These are phyloP conservation scores for Asobara japonica DNA, from an alignment of 1,140 invertebrate species.

Conservation along the genomic window DNA sequence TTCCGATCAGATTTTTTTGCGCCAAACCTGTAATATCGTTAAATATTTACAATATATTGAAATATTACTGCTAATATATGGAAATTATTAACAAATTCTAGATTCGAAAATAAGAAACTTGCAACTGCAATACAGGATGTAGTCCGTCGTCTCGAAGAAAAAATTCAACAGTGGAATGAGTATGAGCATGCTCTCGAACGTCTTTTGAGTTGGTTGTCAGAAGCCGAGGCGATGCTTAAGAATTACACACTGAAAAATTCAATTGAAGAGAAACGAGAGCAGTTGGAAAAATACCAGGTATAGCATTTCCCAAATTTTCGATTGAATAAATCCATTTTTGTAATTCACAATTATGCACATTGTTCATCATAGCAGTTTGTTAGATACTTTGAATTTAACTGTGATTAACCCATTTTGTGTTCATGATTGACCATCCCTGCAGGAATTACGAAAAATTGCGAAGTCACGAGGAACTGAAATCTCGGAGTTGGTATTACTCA, in stretches of 20 bases:
- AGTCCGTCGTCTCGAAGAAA: constrained; percentile 81
- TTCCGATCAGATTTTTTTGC: constrained; percentile 8
- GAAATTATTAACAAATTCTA: no score
- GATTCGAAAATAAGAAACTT: constrained; percentile 85
- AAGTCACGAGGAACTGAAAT: constrained; percentile 77
- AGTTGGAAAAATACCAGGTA: constrained; percentile 91
- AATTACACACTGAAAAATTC: constrained; percentile 86
- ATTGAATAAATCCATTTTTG: neutral
- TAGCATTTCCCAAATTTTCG: constrained; percentile 26
- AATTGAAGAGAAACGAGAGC: constrained; percentile 90
- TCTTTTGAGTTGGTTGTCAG: constrained; percentile 83
- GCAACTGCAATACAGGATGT: constrained; percentile 79
- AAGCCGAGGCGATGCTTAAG: constrained; percentile 87
- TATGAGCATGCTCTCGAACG: constrained; percentile 89
- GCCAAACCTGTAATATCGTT: no score
- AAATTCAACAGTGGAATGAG: constrained; percentile 89
- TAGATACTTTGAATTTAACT: neutral
- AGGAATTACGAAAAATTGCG: constrained; percentile 81
- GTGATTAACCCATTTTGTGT: constrained; percentile 14
- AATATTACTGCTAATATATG: no score
- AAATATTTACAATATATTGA: no score
- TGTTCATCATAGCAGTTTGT: neutral
- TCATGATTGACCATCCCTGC: constrained; percentile 52
- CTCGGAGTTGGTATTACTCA: constrained; percentile 77
- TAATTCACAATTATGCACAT: neutral